These are phyloP conservation scores for Acleris cristana DNA, from an alignment of 2,888 invertebrate genomes.

Conservation along the genomic window DNA sequence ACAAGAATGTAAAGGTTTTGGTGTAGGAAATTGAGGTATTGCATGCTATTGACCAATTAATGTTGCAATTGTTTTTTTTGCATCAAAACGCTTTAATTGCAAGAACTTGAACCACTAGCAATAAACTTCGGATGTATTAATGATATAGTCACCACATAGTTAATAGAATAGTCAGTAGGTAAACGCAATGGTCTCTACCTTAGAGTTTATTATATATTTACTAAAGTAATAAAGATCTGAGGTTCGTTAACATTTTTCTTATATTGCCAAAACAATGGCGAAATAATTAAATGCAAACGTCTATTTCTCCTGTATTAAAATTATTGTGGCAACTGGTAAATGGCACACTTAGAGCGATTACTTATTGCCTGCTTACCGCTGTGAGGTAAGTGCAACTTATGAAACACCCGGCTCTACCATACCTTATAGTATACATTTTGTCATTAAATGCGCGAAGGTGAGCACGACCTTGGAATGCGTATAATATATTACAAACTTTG, in stretches of 20 bases:
- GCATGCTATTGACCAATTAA: constrained; percentile 4
- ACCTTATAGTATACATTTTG: constrained; percentile 26
- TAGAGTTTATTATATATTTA: too few relatives aligned
- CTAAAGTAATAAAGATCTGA: too few relatives aligned
- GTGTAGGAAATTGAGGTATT: constrained; percentile 18
- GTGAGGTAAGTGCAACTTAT: constrained; percentile 29
- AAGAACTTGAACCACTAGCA: too few relatives aligned
- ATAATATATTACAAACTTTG: constrained; percentile 45
- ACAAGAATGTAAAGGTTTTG: constrained; percentile 16
- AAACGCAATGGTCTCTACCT: too few relatives aligned
- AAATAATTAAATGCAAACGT: not conserved
- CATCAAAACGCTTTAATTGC: not conserved
- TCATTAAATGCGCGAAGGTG: constrained; percentile 44
- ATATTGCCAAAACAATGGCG: not conserved
- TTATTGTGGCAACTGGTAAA: constrained; percentile 4
- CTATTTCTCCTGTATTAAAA: constrained; percentile 2
- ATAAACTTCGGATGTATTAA: too few relatives aligned
- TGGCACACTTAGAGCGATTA: constrained; percentile 4
- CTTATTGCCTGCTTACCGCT: constrained; percentile 17
- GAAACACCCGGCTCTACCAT: constrained; percentile 16
- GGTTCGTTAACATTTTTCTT: too few relatives aligned
- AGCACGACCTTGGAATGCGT: constrained; percentile 50
- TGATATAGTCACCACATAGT: too few relatives aligned
- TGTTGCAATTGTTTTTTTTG: not conserved
- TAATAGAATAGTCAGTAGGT: too few relatives aligned